Conservation (phyloP, 2,888 invertebrate species). For the Mantis religiosa region DNA sequence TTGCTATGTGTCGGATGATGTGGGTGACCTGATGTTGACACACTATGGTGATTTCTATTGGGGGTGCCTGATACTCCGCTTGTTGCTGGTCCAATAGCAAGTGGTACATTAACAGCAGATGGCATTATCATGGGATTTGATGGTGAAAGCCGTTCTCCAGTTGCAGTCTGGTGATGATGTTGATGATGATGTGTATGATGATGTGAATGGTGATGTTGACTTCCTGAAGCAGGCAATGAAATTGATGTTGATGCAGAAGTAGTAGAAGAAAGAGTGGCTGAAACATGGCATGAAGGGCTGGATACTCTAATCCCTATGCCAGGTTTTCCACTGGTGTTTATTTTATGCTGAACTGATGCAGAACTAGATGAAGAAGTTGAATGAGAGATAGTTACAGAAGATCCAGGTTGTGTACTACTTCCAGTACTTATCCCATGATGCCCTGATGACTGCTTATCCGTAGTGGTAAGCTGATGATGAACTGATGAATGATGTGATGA, state of each 20-base stretch:
- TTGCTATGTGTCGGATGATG: conserved; percentile 44
- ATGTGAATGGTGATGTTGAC: conserved; percentile 54
- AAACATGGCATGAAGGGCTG: conserved; percentile 47
- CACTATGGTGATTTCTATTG: conserved; percentile 7
- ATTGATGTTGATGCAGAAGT: conserved; percentile 47
- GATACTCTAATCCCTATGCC: conserved; percentile 12
- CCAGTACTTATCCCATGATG: background rate
- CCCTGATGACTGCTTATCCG: conserved; percentile 24
- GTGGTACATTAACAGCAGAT: conserved; percentile 7
- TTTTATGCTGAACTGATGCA: conserved; percentile 60
- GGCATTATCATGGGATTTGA: conserved; percentile 5
- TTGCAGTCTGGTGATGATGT: conserved; percentile 17
- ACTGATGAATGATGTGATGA: conserved; percentile 52
- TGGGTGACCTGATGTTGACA: conserved; percentile 11
- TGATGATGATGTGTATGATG: conserved; percentile 29
- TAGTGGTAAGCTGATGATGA: conserved; percentile 23
- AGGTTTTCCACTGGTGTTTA: conserved; percentile 43
- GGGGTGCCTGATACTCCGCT: background rate
- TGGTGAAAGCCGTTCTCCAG: conserved; percentile 10
- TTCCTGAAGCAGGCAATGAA: conserved; percentile 48
- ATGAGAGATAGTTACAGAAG: conserved; percentile 58
- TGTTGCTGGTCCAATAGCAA: conserved; percentile 1
- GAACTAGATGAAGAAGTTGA: conserved; percentile 64
- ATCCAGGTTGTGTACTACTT: background rate
- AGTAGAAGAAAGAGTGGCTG: conserved; percentile 52